phyloP scores from a whole-genome alignment of 1,140 invertebrate genomes.

The Drosophila sturtevanti region DNA sequence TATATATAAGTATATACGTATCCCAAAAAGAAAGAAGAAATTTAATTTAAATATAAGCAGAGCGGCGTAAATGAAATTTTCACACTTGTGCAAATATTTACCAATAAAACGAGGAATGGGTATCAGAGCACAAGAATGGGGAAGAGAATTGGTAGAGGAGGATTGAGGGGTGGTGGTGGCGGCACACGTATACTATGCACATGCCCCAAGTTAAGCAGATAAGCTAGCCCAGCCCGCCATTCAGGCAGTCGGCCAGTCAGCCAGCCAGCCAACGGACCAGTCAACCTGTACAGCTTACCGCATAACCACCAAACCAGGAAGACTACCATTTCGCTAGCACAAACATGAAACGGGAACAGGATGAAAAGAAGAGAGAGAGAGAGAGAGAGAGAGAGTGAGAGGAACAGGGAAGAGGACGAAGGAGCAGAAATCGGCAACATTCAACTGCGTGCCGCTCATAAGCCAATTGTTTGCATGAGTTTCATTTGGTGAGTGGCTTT shows the following conservation, averaged over 20 bases:
- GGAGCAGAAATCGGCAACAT: conserved; percentile 12
- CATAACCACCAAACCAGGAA: conserved; percentile 10
- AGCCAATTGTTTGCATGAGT: conserved; percentile 81
- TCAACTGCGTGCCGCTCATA: conserved; percentile 67
- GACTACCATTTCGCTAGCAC: conserved; percentile 33
- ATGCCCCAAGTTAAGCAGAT: conserved; percentile 75
- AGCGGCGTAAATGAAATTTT: conserved; percentile 81
- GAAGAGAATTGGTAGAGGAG: not conserved
- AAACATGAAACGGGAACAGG: conserved; percentile 25
- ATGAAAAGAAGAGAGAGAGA: no score
- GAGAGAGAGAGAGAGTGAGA: no score
- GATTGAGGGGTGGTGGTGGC: no score
- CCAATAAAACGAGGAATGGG: conserved; percentile 66
- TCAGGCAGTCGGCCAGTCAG: conserved; percentile 35
- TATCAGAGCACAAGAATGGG: conserved; percentile 5
- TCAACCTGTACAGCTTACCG: conserved; percentile 28
- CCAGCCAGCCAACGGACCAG: conserved; percentile 29
- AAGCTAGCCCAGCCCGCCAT: conserved; percentile 57
- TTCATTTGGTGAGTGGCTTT: conserved; percentile 70
- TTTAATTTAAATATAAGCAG: conserved; percentile 82
- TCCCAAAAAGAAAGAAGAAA: conserved; percentile 62
- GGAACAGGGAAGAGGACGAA: no score
- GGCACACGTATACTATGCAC: conserved; percentile 40
- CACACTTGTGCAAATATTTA: conserved; percentile 83
- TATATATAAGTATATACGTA: no score